Conservation (phyloP, 30 jellyfish, hydroid and myxozoan genomes). For the Hydractinia echinata region DNA sequence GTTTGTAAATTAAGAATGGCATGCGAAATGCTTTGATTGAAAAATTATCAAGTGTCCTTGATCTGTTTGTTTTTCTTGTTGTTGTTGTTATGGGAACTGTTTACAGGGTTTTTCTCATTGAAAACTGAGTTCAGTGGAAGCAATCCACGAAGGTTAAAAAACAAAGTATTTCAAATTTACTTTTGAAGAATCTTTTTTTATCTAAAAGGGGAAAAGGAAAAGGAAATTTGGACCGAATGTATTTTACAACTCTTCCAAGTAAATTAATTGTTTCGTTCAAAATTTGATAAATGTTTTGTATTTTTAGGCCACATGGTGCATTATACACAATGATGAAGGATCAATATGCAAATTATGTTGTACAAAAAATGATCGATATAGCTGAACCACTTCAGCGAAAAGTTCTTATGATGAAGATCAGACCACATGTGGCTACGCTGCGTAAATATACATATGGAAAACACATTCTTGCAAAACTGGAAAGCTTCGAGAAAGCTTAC, state of each 20-base stretch:
- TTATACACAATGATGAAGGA: conserved; percentile 97
- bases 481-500: conserved; percentile 77
- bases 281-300: background rate
- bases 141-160: too few relatives aligned
- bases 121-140: too few relatives aligned
- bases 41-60: too few relatives aligned
- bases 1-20: too few relatives aligned
- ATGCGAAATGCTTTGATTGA: too few relatives aligned
- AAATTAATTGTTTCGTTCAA: too few relatives aligned
- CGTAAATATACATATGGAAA: conserved; percentile 95
- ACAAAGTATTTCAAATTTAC: too few relatives aligned
- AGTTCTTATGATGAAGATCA: conserved; percentile 63
- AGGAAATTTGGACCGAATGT: too few relatives aligned
- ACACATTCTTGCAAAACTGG: conserved; percentile 93
- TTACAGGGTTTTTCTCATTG: too few relatives aligned
- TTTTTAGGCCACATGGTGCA: conserved; percentile 65
- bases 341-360: conserved; percentile 96
- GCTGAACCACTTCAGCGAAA: conserved; percentile 92
- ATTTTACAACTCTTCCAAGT: too few relatives aligned
- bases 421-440: conserved; percentile 92
- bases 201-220: background rate
- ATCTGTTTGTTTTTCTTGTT: too few relatives aligned
- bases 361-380: conserved; percentile 93
- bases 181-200: background rate
- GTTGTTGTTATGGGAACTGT: background rate